Evolutionary conservation across 2,888 invertebrate genomes (phyloP).

Genomic region (Brenthis hecate): DNA sequence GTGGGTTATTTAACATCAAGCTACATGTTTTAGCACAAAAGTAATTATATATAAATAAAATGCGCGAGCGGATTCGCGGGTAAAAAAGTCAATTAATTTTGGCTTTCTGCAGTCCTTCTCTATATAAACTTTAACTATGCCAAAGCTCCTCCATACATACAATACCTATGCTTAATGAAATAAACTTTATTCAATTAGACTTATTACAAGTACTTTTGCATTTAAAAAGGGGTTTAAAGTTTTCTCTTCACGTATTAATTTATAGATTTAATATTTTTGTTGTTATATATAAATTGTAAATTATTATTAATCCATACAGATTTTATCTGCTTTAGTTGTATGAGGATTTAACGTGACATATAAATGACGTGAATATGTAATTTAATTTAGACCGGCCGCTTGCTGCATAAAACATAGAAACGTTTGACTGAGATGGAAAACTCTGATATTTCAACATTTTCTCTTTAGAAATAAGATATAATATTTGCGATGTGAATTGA

Average conservation of each 20-base stretch:
- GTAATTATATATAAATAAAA: background rate
- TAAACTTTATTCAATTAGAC: no score
- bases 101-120: no score
- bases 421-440: conserved; percentile 1
- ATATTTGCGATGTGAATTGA: background rate
- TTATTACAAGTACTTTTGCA: no score
- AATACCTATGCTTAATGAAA: no score
- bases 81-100: no score
- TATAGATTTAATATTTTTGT: no score
- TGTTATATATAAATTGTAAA: background rate
- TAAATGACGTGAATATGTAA: conserved; percentile 21
- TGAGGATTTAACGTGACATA: conserved; percentile 19
- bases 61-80: background rate
- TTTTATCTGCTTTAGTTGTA: conserved; percentile 6
- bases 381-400: conserved; percentile 18
- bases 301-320: background rate
- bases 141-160: no score
- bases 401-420: conserved; percentile 15
- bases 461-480: background rate
- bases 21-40: no score
- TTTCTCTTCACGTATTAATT: no score
- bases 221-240: no score
- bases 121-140: no score
- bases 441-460: conserved; percentile 6
- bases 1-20: no score